A percentile compares a stretch with the other conserved stretches of the same genome.
Evolutionary conservation across 2,113 vertebrate species (phyloP).

Genomic region (Ploceus nigricollis): DNA sequence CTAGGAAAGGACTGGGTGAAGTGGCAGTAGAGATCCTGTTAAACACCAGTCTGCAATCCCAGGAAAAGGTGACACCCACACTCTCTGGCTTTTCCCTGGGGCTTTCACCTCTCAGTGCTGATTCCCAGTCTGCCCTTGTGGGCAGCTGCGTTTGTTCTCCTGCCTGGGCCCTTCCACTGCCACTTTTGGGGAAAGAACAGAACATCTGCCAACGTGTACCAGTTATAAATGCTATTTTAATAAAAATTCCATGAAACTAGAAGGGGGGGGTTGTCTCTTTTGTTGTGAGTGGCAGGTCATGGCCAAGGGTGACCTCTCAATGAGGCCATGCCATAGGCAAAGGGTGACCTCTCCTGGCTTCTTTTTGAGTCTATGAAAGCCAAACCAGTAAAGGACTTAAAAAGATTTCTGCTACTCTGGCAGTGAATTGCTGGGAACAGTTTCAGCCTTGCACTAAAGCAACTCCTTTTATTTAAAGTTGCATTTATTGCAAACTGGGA

Average conservation of each 20-base stretch:
- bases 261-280: not conserved
- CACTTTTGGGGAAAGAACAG: not conserved
- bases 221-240: slow-evolving; percentile 73
- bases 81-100: not conserved
- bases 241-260: slow-evolving; percentile 60
- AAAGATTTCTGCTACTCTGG: not conserved
- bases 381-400: not conserved
- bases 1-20: not conserved
- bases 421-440: not conserved
- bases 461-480: not conserved
- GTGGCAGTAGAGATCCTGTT: not conserved
- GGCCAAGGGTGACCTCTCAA: not conserved
- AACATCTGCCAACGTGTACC: slow-evolving; percentile 57
- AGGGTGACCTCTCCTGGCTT: not conserved
- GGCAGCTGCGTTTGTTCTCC: not conserved
- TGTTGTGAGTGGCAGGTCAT: not conserved
- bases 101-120: not conserved
- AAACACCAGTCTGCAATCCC: not conserved
- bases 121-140: not conserved
- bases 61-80: not conserved
- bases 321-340: too few species aligned
- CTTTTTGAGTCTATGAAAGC: not conserved
- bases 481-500: not conserved
- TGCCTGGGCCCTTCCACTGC: slow-evolving; percentile 7
- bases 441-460: not conserved